Evolutionary conservation across 2,888 invertebrate genomes (phyloP), one percentile per base, ranked within the genome.

Genomic region (Gortyna flavago): DNA sequence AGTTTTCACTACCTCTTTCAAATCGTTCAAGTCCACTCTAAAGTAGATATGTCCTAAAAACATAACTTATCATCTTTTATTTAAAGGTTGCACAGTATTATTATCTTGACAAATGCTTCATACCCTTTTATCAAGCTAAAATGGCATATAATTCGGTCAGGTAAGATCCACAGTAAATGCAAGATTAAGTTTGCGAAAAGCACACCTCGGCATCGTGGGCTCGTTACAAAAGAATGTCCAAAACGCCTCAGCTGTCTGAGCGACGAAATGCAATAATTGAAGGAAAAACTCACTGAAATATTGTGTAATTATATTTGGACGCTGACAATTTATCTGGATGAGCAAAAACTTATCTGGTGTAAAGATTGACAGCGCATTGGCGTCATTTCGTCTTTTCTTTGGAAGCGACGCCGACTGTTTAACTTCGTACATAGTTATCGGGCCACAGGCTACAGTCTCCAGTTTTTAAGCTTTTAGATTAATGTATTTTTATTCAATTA

Each of bases 191-290:
- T 81, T 80, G 81, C 67, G 32, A 62, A 68, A 71, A 62, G 48
- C 73, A 81, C 66, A 85, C 86, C 77, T 79, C 72, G 91, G 91
- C 88, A 93, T 90, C 87, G 83, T 76, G 79, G 7, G 80, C 92
- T 95, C 91, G 90, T 95, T 95, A 94, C 90, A 84, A 85, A 91
- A 91, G 95, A 93, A 96, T 95, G 92, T 91, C 89, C 89, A 89
- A 92, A 95, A 91, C 90, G 92, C 90, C 89, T 90, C 91, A 87
- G 92, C 93, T 91, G 93, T 89, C 89, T 85, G 85, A 84, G 85
- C 89, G 80, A 87, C 89, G 91, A 93, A 95, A 95, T 95, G 94
- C 94, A 92, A 93, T 96, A 95, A 96, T 96, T 95, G 94, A 91
- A 89, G 92, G 91, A 94, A 95, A 96, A 96, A 95, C 92, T 85